Evolutionary conservation across 2,113 vertebrate genomes (phyloP).

Genomic region (Uria aalge): DNA sequence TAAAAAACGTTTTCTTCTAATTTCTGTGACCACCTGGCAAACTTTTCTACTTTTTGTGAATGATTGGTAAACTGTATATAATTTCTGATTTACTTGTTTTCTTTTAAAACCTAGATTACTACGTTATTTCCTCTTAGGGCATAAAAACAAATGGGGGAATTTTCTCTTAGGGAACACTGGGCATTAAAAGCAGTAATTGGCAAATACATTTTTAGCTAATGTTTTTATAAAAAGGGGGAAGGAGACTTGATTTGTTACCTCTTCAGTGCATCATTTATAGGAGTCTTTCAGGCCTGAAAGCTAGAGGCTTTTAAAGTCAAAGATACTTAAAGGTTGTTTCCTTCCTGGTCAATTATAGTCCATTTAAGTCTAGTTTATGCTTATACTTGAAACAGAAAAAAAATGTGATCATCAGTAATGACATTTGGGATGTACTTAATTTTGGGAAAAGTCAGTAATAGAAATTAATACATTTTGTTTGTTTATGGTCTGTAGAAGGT

Average conservation of each 20-base stretch:
- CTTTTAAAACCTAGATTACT: neutral
- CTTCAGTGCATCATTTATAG: neutral
- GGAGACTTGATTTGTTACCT: neutral
- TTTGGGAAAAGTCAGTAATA: neutral
- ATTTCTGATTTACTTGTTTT: neutral
- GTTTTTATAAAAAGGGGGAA: neutral
- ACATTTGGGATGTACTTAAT: neutral
- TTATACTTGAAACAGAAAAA: neutral
- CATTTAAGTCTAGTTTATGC: neutral
- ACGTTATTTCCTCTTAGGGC: neutral
- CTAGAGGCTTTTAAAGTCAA: neutral
- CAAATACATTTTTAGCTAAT: neutral
- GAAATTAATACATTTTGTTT: neutral
- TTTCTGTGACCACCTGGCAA: neutral
- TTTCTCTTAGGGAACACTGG: neutral
- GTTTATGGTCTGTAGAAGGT: neutral
- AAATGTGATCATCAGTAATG: neutral
- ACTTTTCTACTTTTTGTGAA: neutral
- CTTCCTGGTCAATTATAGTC: neutral
- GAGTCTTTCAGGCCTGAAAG: neutral
- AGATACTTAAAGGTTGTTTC: neutral
- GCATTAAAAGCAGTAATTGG: neutral
- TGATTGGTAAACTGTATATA: neutral
- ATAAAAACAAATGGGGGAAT: neutral
- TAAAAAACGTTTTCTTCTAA: neutral